phyloP scores from a whole-genome alignment of 2,888 invertebrate genomes.

The Dicyrtoma fusca region DNA sequence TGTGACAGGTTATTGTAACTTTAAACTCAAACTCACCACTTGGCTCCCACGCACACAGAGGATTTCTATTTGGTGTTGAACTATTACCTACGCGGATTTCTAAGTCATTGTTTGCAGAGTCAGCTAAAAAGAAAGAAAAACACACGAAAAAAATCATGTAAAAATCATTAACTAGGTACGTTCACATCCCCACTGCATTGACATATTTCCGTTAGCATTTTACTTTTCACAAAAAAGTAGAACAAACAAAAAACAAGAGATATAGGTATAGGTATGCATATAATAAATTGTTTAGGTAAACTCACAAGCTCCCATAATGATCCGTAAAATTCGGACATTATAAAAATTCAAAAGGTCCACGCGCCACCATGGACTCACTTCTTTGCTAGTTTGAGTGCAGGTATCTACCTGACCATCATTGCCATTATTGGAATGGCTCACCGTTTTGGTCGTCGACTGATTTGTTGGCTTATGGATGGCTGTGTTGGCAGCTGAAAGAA shows the following conservation, averaged over 20 bases:
- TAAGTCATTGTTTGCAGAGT: constrained; percentile 48
- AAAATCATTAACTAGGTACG: neutral
- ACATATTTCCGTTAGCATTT: neutral
- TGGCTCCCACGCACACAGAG: constrained; percentile 91
- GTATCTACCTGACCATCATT: constrained; percentile 84
- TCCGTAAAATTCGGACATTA: constrained; percentile 80
- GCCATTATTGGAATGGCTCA: constrained; percentile 79
- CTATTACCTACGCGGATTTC: constrained; percentile 72
- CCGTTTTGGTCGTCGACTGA: constrained; percentile 85
- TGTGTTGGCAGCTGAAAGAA: constrained; percentile 74
- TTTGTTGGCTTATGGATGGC: constrained; percentile 85
- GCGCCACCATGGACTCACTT: constrained; percentile 92
- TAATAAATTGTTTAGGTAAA: too few relatives aligned
- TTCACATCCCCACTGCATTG: neutral
- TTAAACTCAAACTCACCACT: constrained; percentile 66
- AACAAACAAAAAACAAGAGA: neutral
- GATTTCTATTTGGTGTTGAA: constrained; percentile 81
- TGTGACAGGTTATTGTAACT: too few relatives aligned
- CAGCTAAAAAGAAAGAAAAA: constrained; percentile 26
- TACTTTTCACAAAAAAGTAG: neutral
- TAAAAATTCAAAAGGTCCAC: constrained; percentile 83
- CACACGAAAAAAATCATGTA: neutral
- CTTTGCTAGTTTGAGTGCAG: constrained; percentile 86
- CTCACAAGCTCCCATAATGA: constrained; percentile 80
- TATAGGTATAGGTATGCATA: neutral